Evolutionary conservation across 2,113 vertebrate genomes (phyloP).

Genomic region (Ctenodactylus gundi): DNA sequence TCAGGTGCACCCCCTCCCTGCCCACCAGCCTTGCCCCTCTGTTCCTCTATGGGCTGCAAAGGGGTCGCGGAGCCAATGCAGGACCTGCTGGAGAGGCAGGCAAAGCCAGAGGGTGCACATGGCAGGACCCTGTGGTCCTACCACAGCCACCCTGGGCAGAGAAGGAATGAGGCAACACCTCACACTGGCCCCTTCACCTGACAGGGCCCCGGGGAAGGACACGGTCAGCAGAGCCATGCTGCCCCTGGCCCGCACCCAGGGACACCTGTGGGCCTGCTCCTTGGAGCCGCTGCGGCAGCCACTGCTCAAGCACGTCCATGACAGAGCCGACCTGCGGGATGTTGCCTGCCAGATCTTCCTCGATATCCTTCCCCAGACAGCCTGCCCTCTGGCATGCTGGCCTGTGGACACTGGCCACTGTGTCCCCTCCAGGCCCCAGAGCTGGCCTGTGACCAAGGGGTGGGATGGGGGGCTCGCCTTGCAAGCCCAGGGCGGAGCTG

Average conservation of each 20-base stretch:
- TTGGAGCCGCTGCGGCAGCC: constrained; percentile 94
- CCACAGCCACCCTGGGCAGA: not conserved
- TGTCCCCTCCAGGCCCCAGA: rapidly evolving
- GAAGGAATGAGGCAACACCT: not conserved
- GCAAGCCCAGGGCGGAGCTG: rapidly evolving
- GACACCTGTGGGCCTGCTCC: constrained; percentile 91
- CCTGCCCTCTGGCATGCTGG: rapidly evolving
- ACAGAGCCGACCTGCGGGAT: constrained; percentile 87
- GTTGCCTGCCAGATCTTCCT: constrained; percentile 92
- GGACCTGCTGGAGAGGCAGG: not conserved
- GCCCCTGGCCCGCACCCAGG: constrained; percentile 84
- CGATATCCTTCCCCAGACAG: constrained; percentile 91
- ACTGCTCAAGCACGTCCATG: constrained; percentile 87
- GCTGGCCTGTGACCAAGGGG: rapidly evolving
- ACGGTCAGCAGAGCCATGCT: constrained; percentile 89
- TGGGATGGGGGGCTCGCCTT: no score
- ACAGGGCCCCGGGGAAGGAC: constrained; percentile 91
- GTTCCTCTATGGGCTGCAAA: no score
- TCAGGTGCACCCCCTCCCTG: constrained; percentile 87
- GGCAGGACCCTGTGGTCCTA: not conserved
- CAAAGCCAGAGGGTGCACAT: not conserved
- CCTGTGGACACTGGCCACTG: rapidly evolving
- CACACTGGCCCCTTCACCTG: not conserved
- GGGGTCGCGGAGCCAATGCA: not conserved
- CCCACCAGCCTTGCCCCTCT: no score